Conservation (phyloP, 2,888 invertebrate species). For the Yponomeuta plumbellus region DNA sequence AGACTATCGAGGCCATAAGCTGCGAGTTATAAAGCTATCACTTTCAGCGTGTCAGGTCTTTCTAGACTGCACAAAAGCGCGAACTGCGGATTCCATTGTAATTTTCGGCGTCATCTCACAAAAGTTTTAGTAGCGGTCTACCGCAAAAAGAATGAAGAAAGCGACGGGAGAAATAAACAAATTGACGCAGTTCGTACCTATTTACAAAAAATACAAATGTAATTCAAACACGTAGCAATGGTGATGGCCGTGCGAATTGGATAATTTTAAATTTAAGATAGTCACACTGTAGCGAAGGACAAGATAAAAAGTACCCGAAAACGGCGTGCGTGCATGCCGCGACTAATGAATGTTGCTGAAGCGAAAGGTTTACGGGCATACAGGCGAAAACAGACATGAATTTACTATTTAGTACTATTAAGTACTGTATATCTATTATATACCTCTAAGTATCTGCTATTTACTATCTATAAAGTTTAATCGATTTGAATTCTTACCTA, state of each 20-base stretch:
- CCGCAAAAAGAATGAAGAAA: slow-evolving; percentile 2
- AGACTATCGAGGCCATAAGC: slow-evolving; percentile 1
- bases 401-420: too few relatives aligned
- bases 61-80: neutral
- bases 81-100: neutral
- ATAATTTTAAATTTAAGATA: neutral
- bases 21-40: slow-evolving; percentile 5
- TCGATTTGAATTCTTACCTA: too few relatives aligned
- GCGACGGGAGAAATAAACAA: neutral
- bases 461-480: too few relatives aligned
- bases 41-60: neutral
- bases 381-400: too few relatives aligned
- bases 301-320: too few relatives aligned
- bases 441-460: too few relatives aligned
- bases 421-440: too few relatives aligned
- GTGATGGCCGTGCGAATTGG: neutral
- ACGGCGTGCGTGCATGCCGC: too few relatives aligned
- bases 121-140: slow-evolving; percentile 11
- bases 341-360: too few relatives aligned
- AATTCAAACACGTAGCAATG: slow-evolving; percentile 1
- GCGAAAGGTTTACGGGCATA: too few relatives aligned
- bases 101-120: neutral
- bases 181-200: neutral
- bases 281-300: too few relatives aligned
- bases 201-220: neutral